Base-by-base conservation (phyloP, 2,888 invertebrate genomes). In the Platycheirus rosarum region DNA sequence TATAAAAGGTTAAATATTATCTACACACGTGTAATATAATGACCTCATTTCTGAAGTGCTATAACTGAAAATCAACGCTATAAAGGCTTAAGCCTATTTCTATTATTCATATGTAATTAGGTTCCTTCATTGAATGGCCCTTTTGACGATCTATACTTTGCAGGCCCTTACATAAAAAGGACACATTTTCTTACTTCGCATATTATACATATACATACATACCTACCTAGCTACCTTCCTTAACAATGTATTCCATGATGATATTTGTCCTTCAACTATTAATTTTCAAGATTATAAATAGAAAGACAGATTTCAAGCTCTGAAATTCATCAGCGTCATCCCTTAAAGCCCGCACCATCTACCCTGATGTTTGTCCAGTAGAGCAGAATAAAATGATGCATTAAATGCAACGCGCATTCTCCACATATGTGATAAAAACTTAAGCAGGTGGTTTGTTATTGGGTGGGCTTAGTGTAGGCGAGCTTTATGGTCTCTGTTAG, bases 361-460 rank as follows among this genome's bases (percentile, higher is more conserved):
- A n/a, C n/a, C 8, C 2, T 5, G 11, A 20, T 23, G 13, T 32
- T 53, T 49, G 23, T 46, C 46, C 46, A 69, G 55, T 35, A 57
- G 23, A 70, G 48, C 57, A 48, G 18, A 71, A 26, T 71, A 77
- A 32, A 44, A 14, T 44, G 53, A 73, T 78, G 78, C 53, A 78
- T 60, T 60, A 32, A 14, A 68, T 53, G 73, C 60, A 73, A 66
- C 60, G 73, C 78, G 78, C 78, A 78, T 73, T 78, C 78, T 71
- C 78, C 66, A 46, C 51, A 55, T 40, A 44, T 51, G 42, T 53
- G 26, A 49, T 16, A 66, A 44, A 40, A 40, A 57, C 66, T 14
- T 46, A n/a, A 66, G 71, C 73, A 78, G 78, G 78, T 78, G 78
- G 71, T 78, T n/a, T 78, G 66, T 51, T 60, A 35, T 57, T 60